These are phyloP conservation scores for Eilema sororculum DNA, from an alignment of 2,888 invertebrate genomes.

Conservation along the genomic window DNA sequence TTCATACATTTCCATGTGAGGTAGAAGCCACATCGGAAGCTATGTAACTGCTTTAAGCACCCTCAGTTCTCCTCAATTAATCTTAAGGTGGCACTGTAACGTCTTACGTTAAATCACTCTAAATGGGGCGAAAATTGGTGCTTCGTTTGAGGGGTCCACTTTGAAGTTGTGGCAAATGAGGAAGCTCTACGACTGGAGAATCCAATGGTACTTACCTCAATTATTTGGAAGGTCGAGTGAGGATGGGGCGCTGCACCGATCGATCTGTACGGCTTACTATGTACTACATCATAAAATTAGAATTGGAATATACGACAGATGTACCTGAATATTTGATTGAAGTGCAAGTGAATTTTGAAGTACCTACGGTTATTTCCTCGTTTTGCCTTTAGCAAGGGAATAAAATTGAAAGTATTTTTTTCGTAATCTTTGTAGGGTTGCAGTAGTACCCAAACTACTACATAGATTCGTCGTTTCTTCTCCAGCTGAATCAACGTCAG, in stretches of 20 bases:
- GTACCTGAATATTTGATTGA: background rate
- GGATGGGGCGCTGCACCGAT: background rate
- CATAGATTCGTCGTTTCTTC: too few relatives aligned
- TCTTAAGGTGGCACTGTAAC: slow-evolving; percentile 21
- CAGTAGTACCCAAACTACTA: background rate
- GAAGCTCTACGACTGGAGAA: background rate
- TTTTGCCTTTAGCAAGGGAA: background rate
- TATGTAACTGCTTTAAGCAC: slow-evolving; percentile 17
- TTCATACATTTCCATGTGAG: slow-evolving; percentile 21
- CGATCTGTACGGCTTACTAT: background rate
- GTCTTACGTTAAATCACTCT: slow-evolving; percentile 16
- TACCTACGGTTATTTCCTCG: background rate
- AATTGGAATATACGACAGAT: background rate
- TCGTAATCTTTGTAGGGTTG: background rate
- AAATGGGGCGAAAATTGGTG: slow-evolving; percentile 12
- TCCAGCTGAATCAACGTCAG: too few relatives aligned
- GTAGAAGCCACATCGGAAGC: slow-evolving; percentile 33
- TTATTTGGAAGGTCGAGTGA: background rate
- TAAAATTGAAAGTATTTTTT: background rate
- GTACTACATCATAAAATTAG: background rate
- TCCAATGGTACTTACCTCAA: slow-evolving; percentile 1
- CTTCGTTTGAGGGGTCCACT: slow-evolving; percentile 3
- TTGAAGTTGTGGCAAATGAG: slow-evolving; percentile 6
- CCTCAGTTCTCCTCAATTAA: slow-evolving; percentile 33
- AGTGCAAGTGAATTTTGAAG: background rate